Evolutionary conservation across 2,888 invertebrate genomes (phyloP), one percentile per base, ranked within the genome.

Genomic region (Eumacrocentrus americanus): DNA sequence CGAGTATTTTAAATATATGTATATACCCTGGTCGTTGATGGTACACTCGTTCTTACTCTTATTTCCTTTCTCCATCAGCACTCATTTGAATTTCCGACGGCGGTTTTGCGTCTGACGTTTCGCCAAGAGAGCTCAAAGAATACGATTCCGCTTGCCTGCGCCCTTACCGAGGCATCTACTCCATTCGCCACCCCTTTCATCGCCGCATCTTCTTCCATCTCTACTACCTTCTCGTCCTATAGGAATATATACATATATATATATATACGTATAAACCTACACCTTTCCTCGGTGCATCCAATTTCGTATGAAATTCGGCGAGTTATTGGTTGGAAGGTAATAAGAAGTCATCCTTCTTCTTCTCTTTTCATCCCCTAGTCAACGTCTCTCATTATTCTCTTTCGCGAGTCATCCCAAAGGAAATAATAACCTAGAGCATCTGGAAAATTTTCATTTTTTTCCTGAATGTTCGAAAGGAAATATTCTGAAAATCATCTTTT

Each of bases 271-370:
- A 46, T 2, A 46, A n/a, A 46, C 14, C 18, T 42, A 51, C 37
- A 35, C 9, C 11, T 18, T 35, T 35, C 29, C 16, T 29, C 34
- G 38, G 63, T 65, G 66, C 67, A 66, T 66, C 67, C 67, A 68
- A 67, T 70, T 68, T 66, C 58, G 62, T 61, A 65, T 65, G 66
- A 69, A 68, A 69, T 70, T 70, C 64, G 56, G 66, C 65, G 67
- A 66, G 67, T 69, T 69, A 70, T 70, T 68, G 70, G 65, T 61
- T 65, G 59, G 64, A 64, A 64, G 63, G 61, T 69, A 65, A 66
- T 66, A 64, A 61, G 58, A 65, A 60, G 40, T 35, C 14, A 14
- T 44, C 34, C 46, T 12, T 2, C 23, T 12, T 5, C 12, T 20
- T 44, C 12, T n/a, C 6, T 5, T 37, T 42, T 53, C 11, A 5